Evolutionary conservation across 1,140 invertebrate genomes (phyloP), one percentile per base, ranked within the genome.

Genomic region (Ridgeia piscesae): DNA sequence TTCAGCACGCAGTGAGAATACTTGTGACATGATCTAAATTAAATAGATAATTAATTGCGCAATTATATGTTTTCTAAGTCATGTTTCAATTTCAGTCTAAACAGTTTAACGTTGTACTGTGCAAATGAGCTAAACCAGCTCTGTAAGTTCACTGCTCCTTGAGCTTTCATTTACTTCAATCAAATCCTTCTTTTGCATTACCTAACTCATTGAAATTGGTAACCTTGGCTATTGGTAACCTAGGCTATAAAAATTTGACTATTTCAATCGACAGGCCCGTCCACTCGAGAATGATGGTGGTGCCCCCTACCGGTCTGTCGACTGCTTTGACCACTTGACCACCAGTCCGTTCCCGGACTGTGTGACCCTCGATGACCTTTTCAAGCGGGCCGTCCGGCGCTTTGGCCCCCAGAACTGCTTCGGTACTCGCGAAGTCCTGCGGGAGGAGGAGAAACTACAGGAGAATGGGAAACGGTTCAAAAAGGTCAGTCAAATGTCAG

Each of bases 381-480:
- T 99, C 93, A 96, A 97, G 17, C 98, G 97, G 95, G 97, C 98
- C 33, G 95, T 94, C 27, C 92, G 92, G 50, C 89, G 97, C 91
- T 98, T 98, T 96, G 96, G 96, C 0, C 96, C 97, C 14, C 97
- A 97, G 94, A 97, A 96, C 50, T 99, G 98, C 94, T 96, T 99
- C 35, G 99, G 99, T 21, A 99, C 98, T 0, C 96, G 99, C 90
- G 97, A 99, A 94, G 97, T 99, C 91, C 96, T 99, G 6, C 97
- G 97, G 91, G 99, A 99, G 95, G 98, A 99, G 95, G 98, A 99
- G 94, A 99, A 99, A 95, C 95, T 97, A 0, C 98, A 99, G 95
- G 97, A 98, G 0, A 99, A 99, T 96, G 99, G 99, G 89, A 97
- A 98, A 95, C 97, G 99, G 34, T 99, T 99, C 95, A 99, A 99